phyloP scores from a whole-genome alignment of 30 jellyfish, hydroid and myxozoan species.

The Sanderia malayensis region DNA sequence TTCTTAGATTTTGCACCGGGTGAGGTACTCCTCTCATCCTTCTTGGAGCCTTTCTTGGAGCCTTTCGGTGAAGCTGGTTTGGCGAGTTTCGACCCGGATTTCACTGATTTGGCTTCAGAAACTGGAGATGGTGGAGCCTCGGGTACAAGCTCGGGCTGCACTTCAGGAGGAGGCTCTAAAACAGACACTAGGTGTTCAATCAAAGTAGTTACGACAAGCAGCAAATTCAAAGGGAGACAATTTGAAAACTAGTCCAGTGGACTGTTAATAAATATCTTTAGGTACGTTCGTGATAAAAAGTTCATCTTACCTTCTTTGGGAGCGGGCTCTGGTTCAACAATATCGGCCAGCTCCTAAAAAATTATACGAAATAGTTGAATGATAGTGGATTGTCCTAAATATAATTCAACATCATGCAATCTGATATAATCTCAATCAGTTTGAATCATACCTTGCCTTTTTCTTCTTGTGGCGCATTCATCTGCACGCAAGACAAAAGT shows the following conservation, averaged over 20 bases:
- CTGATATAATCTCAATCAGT: too few species aligned
- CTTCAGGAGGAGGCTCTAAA: slow-evolving; percentile 54
- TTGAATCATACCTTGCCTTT: slow-evolving; percentile 25
- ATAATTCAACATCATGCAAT: too few species aligned
- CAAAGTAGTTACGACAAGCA: too few species aligned
- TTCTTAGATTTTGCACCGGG: slow-evolving; percentile 48
- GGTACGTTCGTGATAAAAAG: too few species aligned
- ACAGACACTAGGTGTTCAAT: too few species aligned
- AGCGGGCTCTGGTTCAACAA: slow-evolving; percentile 14
- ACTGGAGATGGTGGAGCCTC: slow-evolving; percentile 55
- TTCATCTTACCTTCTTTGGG: slow-evolving; percentile 26
- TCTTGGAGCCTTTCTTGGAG: slow-evolving; percentile 62
- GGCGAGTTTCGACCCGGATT: slow-evolving; percentile 20
- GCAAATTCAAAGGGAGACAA: too few species aligned
- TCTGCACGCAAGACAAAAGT: slow-evolving; percentile 11
- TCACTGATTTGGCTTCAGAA: slow-evolving; percentile 36
- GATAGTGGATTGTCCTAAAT: neutral
- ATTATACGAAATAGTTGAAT: neutral
- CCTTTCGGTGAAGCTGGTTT: slow-evolving; percentile 60
- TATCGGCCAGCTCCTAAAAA: slow-evolving; percentile 22
- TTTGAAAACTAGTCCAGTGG: too few species aligned
- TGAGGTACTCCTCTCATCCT: slow-evolving; percentile 52
- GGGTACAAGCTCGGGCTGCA: slow-evolving; percentile 53
- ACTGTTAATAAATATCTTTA: too few species aligned
- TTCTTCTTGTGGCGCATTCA: slow-evolving; percentile 61